phyloP scores from a whole-genome alignment of 2,113 vertebrate genomes.

The Sebastes schlegelii region DNA sequence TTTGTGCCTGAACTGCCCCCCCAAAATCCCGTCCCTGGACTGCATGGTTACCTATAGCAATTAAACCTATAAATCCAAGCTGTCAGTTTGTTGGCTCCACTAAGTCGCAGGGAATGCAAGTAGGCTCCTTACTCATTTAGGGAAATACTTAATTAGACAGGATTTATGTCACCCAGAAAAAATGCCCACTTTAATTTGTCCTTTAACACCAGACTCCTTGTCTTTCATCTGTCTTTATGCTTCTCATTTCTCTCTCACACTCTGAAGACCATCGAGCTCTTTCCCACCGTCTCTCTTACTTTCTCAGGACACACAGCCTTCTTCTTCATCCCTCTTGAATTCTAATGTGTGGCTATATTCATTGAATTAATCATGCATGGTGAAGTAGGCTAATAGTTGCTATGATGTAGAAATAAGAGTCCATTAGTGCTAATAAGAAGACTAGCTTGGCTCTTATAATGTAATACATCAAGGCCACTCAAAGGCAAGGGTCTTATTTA shows the following conservation, averaged over 20 bases:
- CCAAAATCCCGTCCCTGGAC: slow-evolving; percentile 34
- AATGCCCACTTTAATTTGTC: slow-evolving; percentile 23
- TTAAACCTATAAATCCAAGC: slow-evolving; percentile 69
- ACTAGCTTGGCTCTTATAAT: slow-evolving; percentile 41
- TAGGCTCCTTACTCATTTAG: slow-evolving; percentile 39
- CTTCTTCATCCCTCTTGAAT: slow-evolving; percentile 42
- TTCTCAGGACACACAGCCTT: not conserved
- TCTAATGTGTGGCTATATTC: slow-evolving; percentile 44
- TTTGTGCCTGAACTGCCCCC: too few species aligned
- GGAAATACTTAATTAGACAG: slow-evolving; percentile 39
- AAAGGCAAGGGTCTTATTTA: slow-evolving; percentile 51
- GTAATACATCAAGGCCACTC: slow-evolving; percentile 38
- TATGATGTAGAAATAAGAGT: slow-evolving; percentile 77
- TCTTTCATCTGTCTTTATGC: slow-evolving; percentile 4
- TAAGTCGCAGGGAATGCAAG: slow-evolving; percentile 39
- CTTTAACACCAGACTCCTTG: not conserved
- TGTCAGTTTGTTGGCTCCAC: slow-evolving; percentile 54
- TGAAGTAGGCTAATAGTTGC: slow-evolving; percentile 65
- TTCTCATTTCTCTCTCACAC: slow-evolving; percentile 73
- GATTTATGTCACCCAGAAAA: slow-evolving; percentile 47
- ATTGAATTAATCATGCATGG: slow-evolving; percentile 71
- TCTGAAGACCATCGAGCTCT: slow-evolving; percentile 76
- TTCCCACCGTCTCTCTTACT: not conserved
- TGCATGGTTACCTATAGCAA: slow-evolving; percentile 68
- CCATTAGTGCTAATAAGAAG: slow-evolving; percentile 69